phyloP scores from a whole-genome alignment of 2,888 invertebrate species.

The Teleogryllus oceanicus region DNA sequence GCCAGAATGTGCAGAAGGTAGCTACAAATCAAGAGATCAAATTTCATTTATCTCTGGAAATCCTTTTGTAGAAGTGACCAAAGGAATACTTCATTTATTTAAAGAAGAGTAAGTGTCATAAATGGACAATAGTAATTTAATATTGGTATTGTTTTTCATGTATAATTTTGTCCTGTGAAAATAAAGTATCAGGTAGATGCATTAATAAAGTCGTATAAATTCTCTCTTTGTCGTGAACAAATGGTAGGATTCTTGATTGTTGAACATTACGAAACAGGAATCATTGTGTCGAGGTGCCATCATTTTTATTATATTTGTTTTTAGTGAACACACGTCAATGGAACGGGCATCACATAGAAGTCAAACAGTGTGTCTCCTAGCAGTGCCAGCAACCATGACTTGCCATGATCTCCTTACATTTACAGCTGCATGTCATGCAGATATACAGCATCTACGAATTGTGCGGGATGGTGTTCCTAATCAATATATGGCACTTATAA shows the following conservation, averaged over 20 bases:
- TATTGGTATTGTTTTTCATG: constrained; percentile 23
- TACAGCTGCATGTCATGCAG: constrained; percentile 86
- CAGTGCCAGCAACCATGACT: constrained; percentile 85
- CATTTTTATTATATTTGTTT: constrained; percentile 37
- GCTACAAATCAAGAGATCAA: constrained; percentile 30
- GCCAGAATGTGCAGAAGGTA: constrained; percentile 25
- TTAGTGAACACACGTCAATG: constrained; percentile 69
- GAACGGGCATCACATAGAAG: constrained; percentile 66
- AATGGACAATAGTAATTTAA: constrained; percentile 11
- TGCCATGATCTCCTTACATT: constrained; percentile 92
- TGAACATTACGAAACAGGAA: too few species aligned
- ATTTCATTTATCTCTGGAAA: constrained; percentile 91
- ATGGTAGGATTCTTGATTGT: too few species aligned
- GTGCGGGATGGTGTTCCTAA: constrained; percentile 86
- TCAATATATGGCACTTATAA: constrained; percentile 95
- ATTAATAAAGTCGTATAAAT: neutral
- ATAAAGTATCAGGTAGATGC: neutral
- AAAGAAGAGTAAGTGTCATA: constrained; percentile 80
- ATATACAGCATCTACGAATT: constrained; percentile 87
- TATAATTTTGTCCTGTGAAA: neutral
- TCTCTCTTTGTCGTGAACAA: too few species aligned
- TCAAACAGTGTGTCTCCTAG: constrained; percentile 80
- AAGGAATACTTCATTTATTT: constrained; percentile 93
- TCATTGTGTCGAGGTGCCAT: too few species aligned
- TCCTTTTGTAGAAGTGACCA: constrained; percentile 93